Evolutionary conservation across 1,140 invertebrate genomes (phyloP), one percentile per base, ranked within the genome.

Genomic region (Bathynomus jamesi): DNA sequence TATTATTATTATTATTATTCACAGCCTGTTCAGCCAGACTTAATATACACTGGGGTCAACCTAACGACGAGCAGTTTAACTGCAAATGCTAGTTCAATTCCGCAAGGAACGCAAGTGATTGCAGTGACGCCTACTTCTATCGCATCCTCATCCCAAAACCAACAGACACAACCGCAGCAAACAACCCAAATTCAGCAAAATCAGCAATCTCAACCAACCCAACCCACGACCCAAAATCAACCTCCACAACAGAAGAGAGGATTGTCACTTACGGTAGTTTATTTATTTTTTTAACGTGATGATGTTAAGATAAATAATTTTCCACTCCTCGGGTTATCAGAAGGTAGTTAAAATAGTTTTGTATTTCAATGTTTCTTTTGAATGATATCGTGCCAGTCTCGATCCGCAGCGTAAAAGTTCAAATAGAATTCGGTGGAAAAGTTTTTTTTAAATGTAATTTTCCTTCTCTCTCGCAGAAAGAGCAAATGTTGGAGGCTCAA

Each of bases 401-500:
- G n/a, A n/a, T n/a, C n/a, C n/a, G n/a, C n/a, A n/a, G n/a, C n/a
- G n/a, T n/a, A n/a, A n/a, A n/a, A n/a, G n/a, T n/a, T n/a, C n/a
- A n/a, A n/a, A n/a, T n/a, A n/a, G n/a, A n/a, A n/a, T n/a, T n/a
- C n/a, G n/a, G n/a, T n/a, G n/a, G n/a, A n/a, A n/a, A n/a, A n/a
- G n/a, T n/a, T n/a, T n/a, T n/a, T n/a, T n/a, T n/a, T n/a, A n/a
- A n/a, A n/a, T n/a, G n/a, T n/a, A n/a, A n/a, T n/a, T n/a, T n/a
- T n/a, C n/a, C n/a, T n/a, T n/a, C n/a, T n/a, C n/a, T n/a, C n/a
- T n/a, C 61, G n/a, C 73, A 77, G 73, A 68, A 72, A 81, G 95
- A 97, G 82, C 94, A 97, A 89, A 96, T 98, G 89, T 84, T 94
- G 78, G 94, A 96, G 83, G 95, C 95, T 1, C 94, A 97, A 83